These are phyloP conservation scores for Crotalus viridis DNA, from an alignment of 2,113 vertebrate genomes.

Conservation along the genomic window DNA sequence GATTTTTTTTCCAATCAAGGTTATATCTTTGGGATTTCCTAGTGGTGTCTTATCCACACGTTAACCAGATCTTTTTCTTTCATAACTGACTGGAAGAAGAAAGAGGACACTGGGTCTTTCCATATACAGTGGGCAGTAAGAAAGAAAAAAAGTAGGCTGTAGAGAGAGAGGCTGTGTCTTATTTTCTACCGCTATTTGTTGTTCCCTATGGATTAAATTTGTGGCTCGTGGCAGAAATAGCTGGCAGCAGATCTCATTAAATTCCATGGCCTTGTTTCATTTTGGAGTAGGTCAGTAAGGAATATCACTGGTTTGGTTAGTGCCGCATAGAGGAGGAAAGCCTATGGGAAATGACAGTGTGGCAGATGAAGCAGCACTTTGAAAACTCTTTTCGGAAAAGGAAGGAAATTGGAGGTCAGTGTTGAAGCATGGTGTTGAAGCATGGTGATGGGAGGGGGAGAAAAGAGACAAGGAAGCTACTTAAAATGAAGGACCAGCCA, in stretches of 20 bases:
- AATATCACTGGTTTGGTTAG: neutral
- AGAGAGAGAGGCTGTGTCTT: neutral
- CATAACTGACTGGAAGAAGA: neutral
- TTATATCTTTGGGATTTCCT: neutral
- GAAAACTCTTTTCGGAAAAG: neutral
- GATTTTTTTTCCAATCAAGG: neutral
- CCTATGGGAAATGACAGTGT: neutral
- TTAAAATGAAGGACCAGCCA: neutral
- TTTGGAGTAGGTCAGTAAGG: neutral
- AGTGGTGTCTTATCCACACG: neutral
- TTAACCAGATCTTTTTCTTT: neutral
- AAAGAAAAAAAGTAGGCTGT: neutral
- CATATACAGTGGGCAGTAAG: neutral
- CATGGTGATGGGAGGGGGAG: neutral
- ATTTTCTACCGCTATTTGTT: neutral
- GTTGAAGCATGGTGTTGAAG: neutral
- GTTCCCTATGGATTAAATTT: neutral
- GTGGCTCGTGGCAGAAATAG: neutral
- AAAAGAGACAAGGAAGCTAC: neutral
- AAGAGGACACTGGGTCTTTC: neutral
- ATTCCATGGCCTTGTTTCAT: neutral
- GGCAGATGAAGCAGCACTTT: neutral
- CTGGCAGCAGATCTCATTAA: neutral
- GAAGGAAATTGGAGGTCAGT: conserved; percentile 1
- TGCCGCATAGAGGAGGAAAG: neutral